Percentiles rank a stretch among this genome's conserved stretches.
Evolutionary conservation across 53 echinoderm and acorn worm species (phyloP).

Genomic region (Paracentrotus lividus): DNA sequence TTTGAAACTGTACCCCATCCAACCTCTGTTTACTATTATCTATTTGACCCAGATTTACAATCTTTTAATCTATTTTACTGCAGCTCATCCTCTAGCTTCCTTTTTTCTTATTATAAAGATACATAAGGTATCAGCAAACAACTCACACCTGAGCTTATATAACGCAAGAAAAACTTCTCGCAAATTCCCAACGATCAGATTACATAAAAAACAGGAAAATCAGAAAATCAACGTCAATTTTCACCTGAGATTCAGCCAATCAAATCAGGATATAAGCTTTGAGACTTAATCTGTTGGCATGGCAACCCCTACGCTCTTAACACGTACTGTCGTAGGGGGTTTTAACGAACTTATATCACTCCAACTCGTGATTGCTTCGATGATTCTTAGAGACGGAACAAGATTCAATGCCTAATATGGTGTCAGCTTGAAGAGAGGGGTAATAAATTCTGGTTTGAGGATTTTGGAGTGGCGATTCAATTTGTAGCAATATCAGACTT

Average conservation of each 20-base stretch:
- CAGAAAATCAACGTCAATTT: conserved; percentile 66
- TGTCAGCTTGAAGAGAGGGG: not conserved
- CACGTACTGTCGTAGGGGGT: conserved; percentile 34
- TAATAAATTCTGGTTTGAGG: not conserved
- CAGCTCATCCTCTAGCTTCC: not conserved
- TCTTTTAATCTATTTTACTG: not conserved
- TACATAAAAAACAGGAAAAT: conserved; percentile 66
- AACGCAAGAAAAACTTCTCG: not conserved
- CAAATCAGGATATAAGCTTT: conserved; percentile 51
- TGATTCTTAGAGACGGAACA: not conserved
- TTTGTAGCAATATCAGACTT: no score
- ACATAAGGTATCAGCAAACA: not conserved
- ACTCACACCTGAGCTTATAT: not conserved
- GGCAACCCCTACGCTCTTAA: conserved; percentile 53
- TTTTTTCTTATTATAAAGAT: not conserved
- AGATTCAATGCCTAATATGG: conserved; percentile 19
- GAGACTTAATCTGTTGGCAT: conserved; percentile 55
- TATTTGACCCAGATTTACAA: not conserved
- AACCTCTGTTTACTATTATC: not conserved
- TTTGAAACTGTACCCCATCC: not conserved
- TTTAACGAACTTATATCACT: conserved; percentile 48
- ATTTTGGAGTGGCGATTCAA: not conserved
- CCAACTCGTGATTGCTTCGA: not conserved
- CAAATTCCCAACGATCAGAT: conserved; percentile 9
- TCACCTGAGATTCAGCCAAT: conserved; percentile 52